Evolutionary conservation across 2,888 invertebrate species (phyloP), one percentile per base, ranked within the genome.

Genomic region (Agrotis ipsilon): DNA sequence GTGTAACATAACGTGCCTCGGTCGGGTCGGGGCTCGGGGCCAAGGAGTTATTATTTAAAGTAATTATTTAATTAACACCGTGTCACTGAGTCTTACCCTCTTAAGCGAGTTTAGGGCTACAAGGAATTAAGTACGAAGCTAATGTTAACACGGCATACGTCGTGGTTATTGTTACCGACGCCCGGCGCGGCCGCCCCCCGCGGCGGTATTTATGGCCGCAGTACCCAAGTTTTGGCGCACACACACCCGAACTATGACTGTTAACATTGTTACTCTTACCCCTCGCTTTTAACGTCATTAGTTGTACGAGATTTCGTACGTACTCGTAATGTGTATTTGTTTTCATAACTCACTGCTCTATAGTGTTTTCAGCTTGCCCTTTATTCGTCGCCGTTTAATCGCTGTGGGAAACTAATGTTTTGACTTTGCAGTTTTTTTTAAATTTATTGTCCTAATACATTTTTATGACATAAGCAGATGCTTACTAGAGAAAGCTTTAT

Each of bases 1-100:
- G 54, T 72, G 78, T 81, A 83, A 80, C 71, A 72, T 67, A 72
- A 67, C 79, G 63, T 39, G n/a, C 32, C 75, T 52, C 64, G 71
- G 62, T 78, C 79, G 82, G 84, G 83, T 85, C 80, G 82, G 72
- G n/a, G 57, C 63, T 75, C 64, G 77, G 78, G 88, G 81, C 87
- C 89, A 84, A 86, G 88, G 89, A 94, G 95, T 95, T 95, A 94
- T 95, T 94, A 95, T 94, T 94, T 92, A 93, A 93, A 94, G 95
- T 96, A 95, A 96, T 96, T 96, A 95, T 95, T 95, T 95, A 96
- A 96, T 95, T 94, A 96, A 94, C 95, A 94, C 89, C 89, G 90
- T 94, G 94, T 94, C 93, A 90, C 90, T 88, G 89, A 92, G 93
- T 92, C 92, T 93, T 93, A 93, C 95, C 95, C 94, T 94, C 95